phyloP scores from a whole-genome alignment of 1,140 invertebrate genomes.

The Leptinotarsa lineolata region DNA sequence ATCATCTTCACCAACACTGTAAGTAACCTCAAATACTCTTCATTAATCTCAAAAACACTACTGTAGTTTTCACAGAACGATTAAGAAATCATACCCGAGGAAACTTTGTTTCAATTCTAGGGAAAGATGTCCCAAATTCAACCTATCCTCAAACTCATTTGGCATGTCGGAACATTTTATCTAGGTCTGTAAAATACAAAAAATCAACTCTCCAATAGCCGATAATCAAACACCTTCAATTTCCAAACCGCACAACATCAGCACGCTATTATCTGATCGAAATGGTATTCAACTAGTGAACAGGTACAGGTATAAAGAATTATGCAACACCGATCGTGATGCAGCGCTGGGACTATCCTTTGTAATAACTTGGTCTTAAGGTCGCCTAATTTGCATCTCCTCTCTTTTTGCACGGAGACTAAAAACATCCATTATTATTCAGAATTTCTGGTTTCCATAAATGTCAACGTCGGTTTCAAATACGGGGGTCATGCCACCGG shows the following conservation, averaged over 20 bases:
- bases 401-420: not conserved
- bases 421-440: not conserved
- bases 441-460: not conserved
- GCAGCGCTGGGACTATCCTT: slow-evolving; percentile 4
- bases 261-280: not conserved
- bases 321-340: not conserved
- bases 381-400: slow-evolving; percentile 7
- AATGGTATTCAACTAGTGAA: not conserved
- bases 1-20: no score
- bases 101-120: no score
- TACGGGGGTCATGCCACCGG: not conserved
- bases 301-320: not conserved
- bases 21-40: no score
- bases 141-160: no score
- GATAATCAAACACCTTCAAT: not conserved
- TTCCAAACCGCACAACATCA: not conserved
- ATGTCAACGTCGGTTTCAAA: not conserved
- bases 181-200: no score
- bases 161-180: no score
- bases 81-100: no score
- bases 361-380: slow-evolving; percentile 6
- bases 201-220: no score
- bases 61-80: no score
- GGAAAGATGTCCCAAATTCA: no score
- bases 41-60: no score